Evolutionary conservation across 2,797 vertebrate genomes (phyloP).

Genomic region (Poliocrania exsul): DNA sequence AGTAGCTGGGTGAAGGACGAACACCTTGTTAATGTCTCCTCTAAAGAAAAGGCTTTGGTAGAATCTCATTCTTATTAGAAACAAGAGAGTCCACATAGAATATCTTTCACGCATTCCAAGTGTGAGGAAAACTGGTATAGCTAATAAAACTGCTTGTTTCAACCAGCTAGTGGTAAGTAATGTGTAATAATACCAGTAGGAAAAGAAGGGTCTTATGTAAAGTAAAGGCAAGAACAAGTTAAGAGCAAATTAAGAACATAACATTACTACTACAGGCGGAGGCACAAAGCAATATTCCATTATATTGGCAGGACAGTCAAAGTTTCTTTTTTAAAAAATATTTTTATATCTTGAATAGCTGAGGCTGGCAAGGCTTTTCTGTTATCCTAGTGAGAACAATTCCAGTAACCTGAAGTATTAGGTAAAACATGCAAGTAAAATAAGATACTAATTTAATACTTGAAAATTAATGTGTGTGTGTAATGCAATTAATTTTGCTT

Average conservation of each 20-base stretch:
- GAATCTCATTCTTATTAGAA: background rate
- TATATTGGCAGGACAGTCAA: background rate
- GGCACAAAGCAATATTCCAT: background rate
- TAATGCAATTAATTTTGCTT: background rate
- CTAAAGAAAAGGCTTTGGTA: background rate
- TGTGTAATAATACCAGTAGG: background rate
- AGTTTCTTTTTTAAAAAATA: background rate
- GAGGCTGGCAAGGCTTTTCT: background rate
- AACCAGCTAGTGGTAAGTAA: background rate
- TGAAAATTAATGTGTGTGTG: background rate
- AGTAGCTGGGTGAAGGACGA: background rate
- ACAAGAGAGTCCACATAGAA: background rate
- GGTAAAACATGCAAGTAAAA: background rate
- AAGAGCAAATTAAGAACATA: background rate
- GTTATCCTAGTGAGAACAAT: background rate
- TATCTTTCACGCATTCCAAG: background rate
- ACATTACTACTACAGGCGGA: background rate
- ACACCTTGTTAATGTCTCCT: background rate
- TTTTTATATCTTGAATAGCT: background rate
- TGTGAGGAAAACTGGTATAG: background rate
- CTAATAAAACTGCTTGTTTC: background rate
- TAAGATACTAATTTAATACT: background rate
- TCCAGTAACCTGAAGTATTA: background rate
- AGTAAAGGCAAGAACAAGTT: background rate
- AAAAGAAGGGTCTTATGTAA: background rate